phyloP scores from a whole-genome alignment of 1,140 invertebrate genomes.

The Pseudoatta argentina region DNA sequence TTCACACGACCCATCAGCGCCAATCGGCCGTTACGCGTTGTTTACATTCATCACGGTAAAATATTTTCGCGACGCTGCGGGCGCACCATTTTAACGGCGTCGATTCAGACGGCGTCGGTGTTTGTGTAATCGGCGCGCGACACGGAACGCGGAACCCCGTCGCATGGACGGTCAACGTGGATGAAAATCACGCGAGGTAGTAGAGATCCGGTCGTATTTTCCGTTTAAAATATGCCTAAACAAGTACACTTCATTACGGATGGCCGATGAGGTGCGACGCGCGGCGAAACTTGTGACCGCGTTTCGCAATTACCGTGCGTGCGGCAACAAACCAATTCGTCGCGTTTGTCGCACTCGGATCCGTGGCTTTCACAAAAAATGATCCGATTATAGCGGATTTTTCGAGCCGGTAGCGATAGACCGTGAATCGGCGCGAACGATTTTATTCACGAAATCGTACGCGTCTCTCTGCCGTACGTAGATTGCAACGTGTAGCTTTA shows the following conservation, averaged over 20 bases:
- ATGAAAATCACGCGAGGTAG: neutral
- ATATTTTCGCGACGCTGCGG: conserved; percentile 65
- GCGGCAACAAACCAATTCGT: conserved; percentile 28
- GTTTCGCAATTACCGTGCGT: conserved; percentile 36
- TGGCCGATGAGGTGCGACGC: conserved; percentile 20
- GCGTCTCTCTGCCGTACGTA: neutral
- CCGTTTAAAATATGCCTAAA: conserved; percentile 51
- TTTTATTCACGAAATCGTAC: conserved; percentile 28
- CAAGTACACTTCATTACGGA: conserved; percentile 50
- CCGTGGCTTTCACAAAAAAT: conserved; percentile 36
- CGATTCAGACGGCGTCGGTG: neutral
- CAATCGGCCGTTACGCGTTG: conserved; percentile 53
- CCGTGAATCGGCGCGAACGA: conserved; percentile 35
- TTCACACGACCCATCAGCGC: conserved; percentile 65
- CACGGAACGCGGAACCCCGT: neutral
- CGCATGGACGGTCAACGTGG: neutral
- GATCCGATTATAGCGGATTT: conserved; percentile 52
- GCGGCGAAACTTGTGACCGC: conserved; percentile 17
- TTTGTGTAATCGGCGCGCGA: conserved; percentile 37
- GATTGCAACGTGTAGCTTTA: conserved; percentile 29
- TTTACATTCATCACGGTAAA: conserved; percentile 63
- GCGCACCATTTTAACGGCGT: conserved; percentile 43
- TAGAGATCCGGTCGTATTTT: neutral
- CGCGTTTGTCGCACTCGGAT: conserved; percentile 23
- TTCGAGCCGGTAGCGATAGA: conserved; percentile 11